Percentiles rank a stretch among this genome's conserved stretches.
phyloP scores from a whole-genome alignment of 2,797 vertebrate species.

The Lycodopsis pacificus region DNA sequence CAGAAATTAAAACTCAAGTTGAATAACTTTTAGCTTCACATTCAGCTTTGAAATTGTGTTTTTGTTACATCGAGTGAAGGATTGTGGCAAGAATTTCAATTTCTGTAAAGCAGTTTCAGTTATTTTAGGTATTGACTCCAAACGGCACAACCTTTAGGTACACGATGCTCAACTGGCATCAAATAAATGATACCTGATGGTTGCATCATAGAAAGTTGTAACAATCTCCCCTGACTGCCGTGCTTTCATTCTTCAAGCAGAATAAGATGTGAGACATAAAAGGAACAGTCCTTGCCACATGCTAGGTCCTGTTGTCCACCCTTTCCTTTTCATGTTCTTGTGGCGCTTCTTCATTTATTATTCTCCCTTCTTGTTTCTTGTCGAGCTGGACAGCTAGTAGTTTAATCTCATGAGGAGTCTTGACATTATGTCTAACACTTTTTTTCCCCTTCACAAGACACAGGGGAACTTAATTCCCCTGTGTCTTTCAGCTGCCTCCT shows the following conservation, averaged over 20 bases:
- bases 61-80: slow-evolving; percentile 1
- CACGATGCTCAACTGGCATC: not conserved
- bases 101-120: not conserved
- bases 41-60: not conserved
- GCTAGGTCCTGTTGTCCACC: not conserved
- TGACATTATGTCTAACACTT: slow-evolving; percentile 29
- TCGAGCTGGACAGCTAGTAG: slow-evolving; percentile 24
- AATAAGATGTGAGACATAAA: slow-evolving; percentile 3
- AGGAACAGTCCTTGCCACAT: not conserved
- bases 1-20: not conserved
- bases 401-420: slow-evolving; percentile 21
- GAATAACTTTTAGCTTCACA: slow-evolving; percentile 18
- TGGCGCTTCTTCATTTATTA: not conserved
- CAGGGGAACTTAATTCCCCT: not conserved
- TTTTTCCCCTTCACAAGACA: slow-evolving; percentile 1
- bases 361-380: slow-evolving; percentile 4
- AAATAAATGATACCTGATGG: slow-evolving; percentile 13
- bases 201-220: not conserved
- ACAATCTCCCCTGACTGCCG: not conserved
- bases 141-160: not conserved
- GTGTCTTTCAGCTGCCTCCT: slow-evolving; percentile 18
- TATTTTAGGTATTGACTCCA: slow-evolving; percentile 1
- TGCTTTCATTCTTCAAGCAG: slow-evolving; percentile 2
- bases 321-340: not conserved
- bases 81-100: not conserved